Conservation (phyloP, 2,888 invertebrate species). For the Griposia aprilina region DNA sequence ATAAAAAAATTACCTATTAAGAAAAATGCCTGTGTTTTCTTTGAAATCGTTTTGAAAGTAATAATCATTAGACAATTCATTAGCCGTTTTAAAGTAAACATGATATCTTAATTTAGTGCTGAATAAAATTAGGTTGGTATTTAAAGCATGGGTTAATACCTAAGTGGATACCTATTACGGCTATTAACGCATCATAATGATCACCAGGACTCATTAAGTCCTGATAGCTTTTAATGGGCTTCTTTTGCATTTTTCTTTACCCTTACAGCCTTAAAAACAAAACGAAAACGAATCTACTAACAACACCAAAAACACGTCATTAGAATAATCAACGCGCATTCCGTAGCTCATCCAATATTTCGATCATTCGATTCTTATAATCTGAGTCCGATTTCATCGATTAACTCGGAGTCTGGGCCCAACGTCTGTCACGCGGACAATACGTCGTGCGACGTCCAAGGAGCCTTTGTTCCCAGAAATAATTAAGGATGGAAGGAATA, state of each 20-base stretch:
- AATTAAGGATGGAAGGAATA: conserved; percentile 49
- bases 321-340: conserved; percentile 25
- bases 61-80: too few relatives aligned
- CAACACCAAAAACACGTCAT: neutral
- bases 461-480: conserved; percentile 56
- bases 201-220: neutral
- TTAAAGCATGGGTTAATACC: too few relatives aligned
- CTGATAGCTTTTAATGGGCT: neutral
- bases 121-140: too few relatives aligned
- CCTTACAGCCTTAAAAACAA: neutral
- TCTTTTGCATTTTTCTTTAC: neutral
- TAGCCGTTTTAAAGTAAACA: too few relatives aligned
- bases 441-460: conserved; percentile 43
- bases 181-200: neutral
- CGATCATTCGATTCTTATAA: conserved; percentile 47
- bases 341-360: conserved; percentile 42
- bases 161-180: neutral
- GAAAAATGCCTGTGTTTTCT: too few relatives aligned
- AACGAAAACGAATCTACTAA: neutral
- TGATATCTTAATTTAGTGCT: too few relatives aligned
- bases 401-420: conserved; percentile 55
- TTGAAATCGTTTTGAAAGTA: too few relatives aligned
- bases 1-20: too few relatives aligned
- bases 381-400: conserved; percentile 58
- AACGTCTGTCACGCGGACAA: conserved; percentile 57